Conservation (phyloP, 92 coral and sea anemone species). For the Zoanthus gigantus region DNA sequence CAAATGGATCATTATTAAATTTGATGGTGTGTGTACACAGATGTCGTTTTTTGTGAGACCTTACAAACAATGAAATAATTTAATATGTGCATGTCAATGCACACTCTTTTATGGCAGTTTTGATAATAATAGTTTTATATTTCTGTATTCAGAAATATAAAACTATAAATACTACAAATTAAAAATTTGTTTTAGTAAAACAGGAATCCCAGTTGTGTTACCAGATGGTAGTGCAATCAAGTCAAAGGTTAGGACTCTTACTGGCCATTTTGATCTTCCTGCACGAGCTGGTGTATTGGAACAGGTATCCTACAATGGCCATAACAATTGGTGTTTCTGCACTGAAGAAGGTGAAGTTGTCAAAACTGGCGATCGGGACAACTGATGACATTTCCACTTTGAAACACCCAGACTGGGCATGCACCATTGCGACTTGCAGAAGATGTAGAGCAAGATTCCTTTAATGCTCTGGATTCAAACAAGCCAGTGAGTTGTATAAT, state of each 20-base stretch:
- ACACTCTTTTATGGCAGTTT: not conserved
- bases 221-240: conserved; percentile 44
- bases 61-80: not conserved
- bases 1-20: not conserved
- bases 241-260: conserved; percentile 55
- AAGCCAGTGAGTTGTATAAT: conserved; percentile 39
- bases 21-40: not conserved
- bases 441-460: conserved; percentile 40
- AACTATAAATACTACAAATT: not conserved
- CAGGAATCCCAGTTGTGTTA: conserved; percentile 38
- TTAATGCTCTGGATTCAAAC: conserved; percentile 57
- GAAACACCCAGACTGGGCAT: conserved; percentile 61
- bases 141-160: not conserved
- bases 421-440: conserved; percentile 44
- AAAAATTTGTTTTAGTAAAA: not conserved
- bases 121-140: not conserved
- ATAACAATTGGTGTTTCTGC: conserved; percentile 56
- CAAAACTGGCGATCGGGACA: conserved; percentile 39
- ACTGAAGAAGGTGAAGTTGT: conserved; percentile 47
- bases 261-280: conserved; percentile 74
- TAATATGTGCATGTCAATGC: not conserved
- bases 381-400: conserved; percentile 26
- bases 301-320: conserved; percentile 58
- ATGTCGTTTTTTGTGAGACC: not conserved
- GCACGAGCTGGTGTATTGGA: conserved; percentile 64